Evolutionary conservation across 2,113 vertebrate species (phyloP).

Genomic region (Neodon shergylaensis): DNA sequence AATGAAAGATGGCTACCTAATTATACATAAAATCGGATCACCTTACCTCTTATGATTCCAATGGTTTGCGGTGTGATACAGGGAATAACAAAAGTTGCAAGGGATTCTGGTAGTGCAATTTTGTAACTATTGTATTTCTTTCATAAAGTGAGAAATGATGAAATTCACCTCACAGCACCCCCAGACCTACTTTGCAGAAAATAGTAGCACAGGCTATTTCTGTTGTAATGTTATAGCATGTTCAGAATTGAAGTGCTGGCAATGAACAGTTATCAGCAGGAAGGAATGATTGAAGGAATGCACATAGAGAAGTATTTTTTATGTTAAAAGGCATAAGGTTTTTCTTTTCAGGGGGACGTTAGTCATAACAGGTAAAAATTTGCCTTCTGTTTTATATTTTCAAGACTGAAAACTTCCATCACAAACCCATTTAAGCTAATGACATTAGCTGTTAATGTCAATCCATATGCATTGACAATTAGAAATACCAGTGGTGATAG

Average conservation of each 20-base stretch:
- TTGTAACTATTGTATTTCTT: neutral
- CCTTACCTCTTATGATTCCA: conserved; percentile 1
- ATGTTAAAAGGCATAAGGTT: neutral
- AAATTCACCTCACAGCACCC: neutral
- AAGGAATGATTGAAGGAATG: conserved; percentile 1
- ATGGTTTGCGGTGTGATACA: neutral
- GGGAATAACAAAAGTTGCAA: neutral
- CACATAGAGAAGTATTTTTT: neutral
- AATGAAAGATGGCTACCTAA: neutral
- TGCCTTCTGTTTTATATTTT: conserved; percentile 20
- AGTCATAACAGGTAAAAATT: neutral
- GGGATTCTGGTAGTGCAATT: neutral
- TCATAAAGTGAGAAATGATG: neutral
- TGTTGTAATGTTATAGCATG: neutral
- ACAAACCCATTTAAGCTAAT: neutral
- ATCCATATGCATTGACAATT: neutral
- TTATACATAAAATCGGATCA: neutral
- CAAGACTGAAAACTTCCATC: conserved; percentile 18
- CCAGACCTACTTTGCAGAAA: neutral
- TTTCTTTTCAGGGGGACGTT: neutral
- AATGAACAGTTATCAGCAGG: neutral
- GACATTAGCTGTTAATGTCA: neutral
- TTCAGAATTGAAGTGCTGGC: neutral
- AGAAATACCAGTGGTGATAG: neutral
- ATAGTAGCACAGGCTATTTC: neutral